Base-by-base conservation (phyloP, 2,888 invertebrate species). In the Epsilonema sp. region DNA sequence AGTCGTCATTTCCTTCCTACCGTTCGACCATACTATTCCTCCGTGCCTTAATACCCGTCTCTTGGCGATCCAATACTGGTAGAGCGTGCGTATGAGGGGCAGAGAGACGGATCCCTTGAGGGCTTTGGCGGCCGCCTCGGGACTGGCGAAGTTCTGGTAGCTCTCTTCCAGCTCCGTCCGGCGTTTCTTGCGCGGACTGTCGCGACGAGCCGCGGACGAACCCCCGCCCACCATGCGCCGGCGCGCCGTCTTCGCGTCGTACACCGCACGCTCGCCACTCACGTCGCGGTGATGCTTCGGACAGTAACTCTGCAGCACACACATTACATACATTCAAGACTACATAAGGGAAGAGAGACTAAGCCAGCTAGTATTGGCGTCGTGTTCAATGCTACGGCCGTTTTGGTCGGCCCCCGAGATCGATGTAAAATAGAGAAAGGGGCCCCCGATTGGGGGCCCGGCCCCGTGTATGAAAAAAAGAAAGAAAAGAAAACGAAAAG, bases 1-100 rank as follows among this genome's bases (percentile, higher is more conserved):
- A n/a, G n/a, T n/a, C n/a, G n/a, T n/a, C n/a, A n/a, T n/a, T n/a
- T n/a, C n/a, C n/a, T n/a, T n/a, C n/a, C n/a, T n/a, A n/a, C n/a
- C n/a, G n/a, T n/a, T n/a, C n/a, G n/a, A n/a, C n/a, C n/a, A n/a
- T n/a, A n/a, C n/a, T n/a, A n/a, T n/a, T n/a, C n/a, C n/a, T n/a
- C n/a, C n/a, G n/a, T n/a, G n/a, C n/a, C n/a, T n/a, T n/a, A n/a
- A n/a, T n/a, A 72, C 71, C 65, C 65, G 67, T 65, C 94, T 75
- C 67, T 92, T 94, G 51, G 92, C 70, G 67, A 87, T 87, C 94
- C 94, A 97, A 67, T 89, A 97, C 65, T 85, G 82, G 66, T 82
- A 89, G 8, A 31, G 8, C 31, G 31, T 31, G 11, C 16, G 11
- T 31, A 31, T 31, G 11, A 8, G 16, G 11, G 31, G 31, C 16